Evolutionary conservation across 2,113 vertebrate genomes (phyloP).

Genomic region (Trichomycterus rosablanca): DNA sequence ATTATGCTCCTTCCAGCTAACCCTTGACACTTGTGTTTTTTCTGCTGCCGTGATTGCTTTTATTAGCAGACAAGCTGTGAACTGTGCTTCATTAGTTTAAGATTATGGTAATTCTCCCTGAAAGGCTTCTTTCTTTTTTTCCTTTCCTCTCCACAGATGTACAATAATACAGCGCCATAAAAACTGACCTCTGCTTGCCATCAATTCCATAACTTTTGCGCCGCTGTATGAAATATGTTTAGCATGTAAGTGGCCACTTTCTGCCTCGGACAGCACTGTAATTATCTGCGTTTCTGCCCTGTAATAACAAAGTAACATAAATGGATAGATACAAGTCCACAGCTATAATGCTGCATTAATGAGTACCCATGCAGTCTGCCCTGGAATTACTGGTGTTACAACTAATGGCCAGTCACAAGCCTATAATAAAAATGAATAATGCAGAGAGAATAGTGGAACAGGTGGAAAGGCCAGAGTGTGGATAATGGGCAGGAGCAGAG

Average conservation of each 20-base stretch:
- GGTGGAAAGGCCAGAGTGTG: constrained; percentile 20
- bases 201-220: constrained; percentile 30
- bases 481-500: constrained; percentile 16
- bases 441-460: constrained; percentile 21
- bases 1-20: constrained; percentile 4
- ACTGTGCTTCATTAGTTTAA: constrained; percentile 27
- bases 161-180: constrained; percentile 30
- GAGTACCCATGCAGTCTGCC: constrained; percentile 34
- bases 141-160: constrained; percentile 16
- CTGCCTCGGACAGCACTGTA: constrained; percentile 32
- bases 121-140: constrained; percentile 22
- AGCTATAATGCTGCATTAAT: constrained; percentile 41
- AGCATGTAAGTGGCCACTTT: constrained; percentile 35
- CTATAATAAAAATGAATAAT: constrained; percentile 37
- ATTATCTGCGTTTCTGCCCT: constrained; percentile 39
- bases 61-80: constrained; percentile 32
- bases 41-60: constrained; percentile 32
- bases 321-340: constrained; percentile 43
- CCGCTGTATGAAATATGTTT: constrained; percentile 34
- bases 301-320: constrained; percentile 44
- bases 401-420: constrained; percentile 40
- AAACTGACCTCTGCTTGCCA: constrained; percentile 21
- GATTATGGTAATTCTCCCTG: constrained; percentile 27
- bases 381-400: constrained; percentile 37
- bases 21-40: constrained; percentile 30